Evolutionary conservation across 2,888 invertebrate genomes (phyloP), one percentile per base, ranked within the genome.

Genomic region (Sesia bembeciformis): DNA sequence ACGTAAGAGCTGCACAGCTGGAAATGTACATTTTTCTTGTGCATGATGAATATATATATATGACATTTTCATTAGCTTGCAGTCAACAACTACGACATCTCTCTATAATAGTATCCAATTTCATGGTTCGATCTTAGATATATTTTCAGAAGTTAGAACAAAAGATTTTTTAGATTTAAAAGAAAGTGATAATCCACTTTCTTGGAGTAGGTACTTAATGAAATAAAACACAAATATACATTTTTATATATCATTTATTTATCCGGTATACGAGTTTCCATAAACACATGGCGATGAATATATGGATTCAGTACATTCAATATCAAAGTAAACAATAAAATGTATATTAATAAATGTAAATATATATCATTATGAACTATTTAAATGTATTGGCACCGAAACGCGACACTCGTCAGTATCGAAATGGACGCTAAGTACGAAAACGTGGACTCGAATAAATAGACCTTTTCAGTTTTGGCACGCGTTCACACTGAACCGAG

Each of bases 251-350:
- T 50, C 38, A 7, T 50, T 50, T 38, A 50, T 50, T 50, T 50
- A 4, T 81, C 72, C 76, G 76, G 81, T 86, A 86, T 78, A 85
- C 78, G 76, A 83, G 69, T 75, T 76, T 79, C 77, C 80, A 82
- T 81, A 83, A 77, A 84, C 84, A 87, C 78, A 78, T 81, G 74
- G 81, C 79, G 74, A 82, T 83, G 80, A 76, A 77, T 81, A 79
- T 73, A 81, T 75, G 75, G 78, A 74, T 74, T 77, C 84, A 82
- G 82, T 84, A 86, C 86, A 85, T 77, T 75, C 70, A 79, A 80
- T 85, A 85, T 83, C 81, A 88, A 87, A 84, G 74, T 82, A 85
- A 87, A 82, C 77, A 77, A 78, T 84, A 78, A 68, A 76, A 81
- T 81, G 76, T 81, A 80, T 82, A 81, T 66, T 67, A 76, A 78